Conservation (phyloP, 1,140 invertebrate genomes). For the Probaryconus sp. region DNA sequence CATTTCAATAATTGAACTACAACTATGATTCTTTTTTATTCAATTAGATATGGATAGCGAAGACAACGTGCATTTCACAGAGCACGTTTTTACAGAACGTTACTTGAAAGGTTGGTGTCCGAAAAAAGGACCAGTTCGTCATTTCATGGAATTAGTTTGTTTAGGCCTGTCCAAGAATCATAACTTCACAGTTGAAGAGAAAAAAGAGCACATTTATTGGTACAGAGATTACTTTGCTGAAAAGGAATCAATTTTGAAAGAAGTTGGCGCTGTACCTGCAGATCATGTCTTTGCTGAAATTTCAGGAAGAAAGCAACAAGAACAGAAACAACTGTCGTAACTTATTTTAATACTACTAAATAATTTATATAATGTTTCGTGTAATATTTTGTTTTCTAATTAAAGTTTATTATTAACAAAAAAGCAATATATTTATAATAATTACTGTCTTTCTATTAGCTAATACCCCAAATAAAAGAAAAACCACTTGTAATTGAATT, state of each 20-base stretch:
- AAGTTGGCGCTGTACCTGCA: slow-evolving; percentile 78
- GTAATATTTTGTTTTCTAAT: too few relatives aligned
- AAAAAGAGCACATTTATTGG: slow-evolving; percentile 94
- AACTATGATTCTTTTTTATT: too few relatives aligned
- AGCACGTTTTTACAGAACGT: slow-evolving; percentile 95
- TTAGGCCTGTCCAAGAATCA: slow-evolving; percentile 97
- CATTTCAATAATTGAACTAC: background rate
- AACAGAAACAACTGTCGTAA: background rate
- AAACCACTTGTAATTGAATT: too few relatives aligned
- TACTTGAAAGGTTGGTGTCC: slow-evolving; percentile 94
- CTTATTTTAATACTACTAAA: slow-evolving; percentile 2
- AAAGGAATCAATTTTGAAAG: slow-evolving; percentile 86
- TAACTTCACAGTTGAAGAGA: slow-evolving; percentile 91
- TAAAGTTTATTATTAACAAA: too few relatives aligned
- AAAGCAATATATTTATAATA: too few relatives aligned
- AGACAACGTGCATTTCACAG: slow-evolving; percentile 88
- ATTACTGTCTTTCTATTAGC: too few relatives aligned
- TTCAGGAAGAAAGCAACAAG: background rate
- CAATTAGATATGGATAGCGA: slow-evolving; percentile 88
- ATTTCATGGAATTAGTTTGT: slow-evolving; percentile 98
- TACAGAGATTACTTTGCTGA: slow-evolving; percentile 93
- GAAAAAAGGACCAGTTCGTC: slow-evolving; percentile 89
- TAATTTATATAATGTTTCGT: too few relatives aligned
- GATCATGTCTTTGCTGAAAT: slow-evolving; percentile 24
- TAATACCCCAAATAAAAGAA: too few relatives aligned